Base-by-base conservation (phyloP, 2,888 invertebrate species). In the Scrobipalpa costella region DNA sequence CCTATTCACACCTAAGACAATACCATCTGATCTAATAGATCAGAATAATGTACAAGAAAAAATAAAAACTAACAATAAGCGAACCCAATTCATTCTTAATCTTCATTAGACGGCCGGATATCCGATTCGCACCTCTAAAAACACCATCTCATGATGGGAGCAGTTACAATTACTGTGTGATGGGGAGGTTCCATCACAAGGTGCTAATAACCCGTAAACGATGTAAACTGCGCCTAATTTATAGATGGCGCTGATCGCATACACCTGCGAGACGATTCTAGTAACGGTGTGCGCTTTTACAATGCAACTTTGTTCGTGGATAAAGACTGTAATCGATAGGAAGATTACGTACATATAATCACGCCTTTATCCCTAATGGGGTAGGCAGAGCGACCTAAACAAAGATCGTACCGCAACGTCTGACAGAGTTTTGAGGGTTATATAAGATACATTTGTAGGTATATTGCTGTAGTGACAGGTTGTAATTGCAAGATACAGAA, bases 191-290 rank as follows among this genome's bases (percentile, higher is more conserved):
- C 55, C 2, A 13, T 50, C 21, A 63, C 62, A 62, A 57, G 58
- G 63, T 63, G 63, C 36, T 64, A 61, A 64, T 64, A 64, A 27
- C 38, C 36, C 36, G 57, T 64, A 58, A 50, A 57, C 61, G 49
- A 57, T 57, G 64, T 58, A 57, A 57, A 65, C 44, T n/a, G 40
- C n/a, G 36, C 55, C 57, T 64, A 64, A 57, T 64, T 61, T 64
- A 64, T 61, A 44, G 59, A 34, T 58, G 38, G 58, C 7, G 34
- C 7, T 13, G 55, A 21, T 62, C 57, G 34, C 38, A 47, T 33
- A 55, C 34, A 34, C 33, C 55, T 55, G 55, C 55, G 15, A 9
- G 55, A 55, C 33, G 55, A 55, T 55, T 55, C 55, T 55, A 55
- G 55, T 15, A 7, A 17, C 55, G 34, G 33, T 34, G 5, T 17